A percentile compares a stretch with the other conserved stretches of the same genome.
These are phyloP conservation scores for Dinoponera quadriceps DNA, from an alignment of 1,140 invertebrate species.

Conservation along the genomic window DNA sequence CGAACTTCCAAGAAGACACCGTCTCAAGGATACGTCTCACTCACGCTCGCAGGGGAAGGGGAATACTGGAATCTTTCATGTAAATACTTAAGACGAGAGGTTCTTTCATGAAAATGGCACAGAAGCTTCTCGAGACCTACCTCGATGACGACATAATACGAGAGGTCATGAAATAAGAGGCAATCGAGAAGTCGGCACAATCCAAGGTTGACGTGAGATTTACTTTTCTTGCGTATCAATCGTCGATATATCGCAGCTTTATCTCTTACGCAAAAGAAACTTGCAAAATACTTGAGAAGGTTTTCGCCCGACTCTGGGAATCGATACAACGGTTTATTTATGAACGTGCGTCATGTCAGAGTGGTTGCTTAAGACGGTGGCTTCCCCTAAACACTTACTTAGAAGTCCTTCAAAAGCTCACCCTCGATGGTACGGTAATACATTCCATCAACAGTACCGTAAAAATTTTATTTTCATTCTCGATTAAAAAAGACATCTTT, in stretches of 20 bases:
- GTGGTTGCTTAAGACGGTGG: not conserved
- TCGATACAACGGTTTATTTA: slow-evolving; percentile 16
- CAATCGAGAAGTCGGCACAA: slow-evolving; percentile 42
- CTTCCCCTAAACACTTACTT: not conserved
- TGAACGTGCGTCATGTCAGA: not conserved
- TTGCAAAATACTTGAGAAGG: not conserved
- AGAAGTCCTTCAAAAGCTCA: not conserved
- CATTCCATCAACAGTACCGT: not conserved
- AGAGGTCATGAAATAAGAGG: slow-evolving; percentile 37
- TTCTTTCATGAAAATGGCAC: slow-evolving; percentile 53
- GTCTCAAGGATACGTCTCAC: slow-evolving; percentile 47
- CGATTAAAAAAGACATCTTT: not conserved
- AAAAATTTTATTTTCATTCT: not conserved
- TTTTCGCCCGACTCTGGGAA: not conserved
- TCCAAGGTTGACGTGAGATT: slow-evolving; percentile 15
- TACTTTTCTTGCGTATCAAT: not conserved
- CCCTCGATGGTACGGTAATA: not conserved
- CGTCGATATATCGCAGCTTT: not conserved
- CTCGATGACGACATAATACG: slow-evolving; percentile 36
- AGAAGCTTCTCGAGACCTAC: slow-evolving; percentile 40
- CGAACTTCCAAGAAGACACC: slow-evolving; percentile 30
- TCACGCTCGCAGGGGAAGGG: not conserved
- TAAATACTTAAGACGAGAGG: slow-evolving; percentile 61
- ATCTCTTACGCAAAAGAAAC: not conserved
- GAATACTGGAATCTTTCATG: slow-evolving; percentile 37